phyloP scores from a whole-genome alignment of 2,888 invertebrate genomes.

The Drosophila setosimentum region DNA sequence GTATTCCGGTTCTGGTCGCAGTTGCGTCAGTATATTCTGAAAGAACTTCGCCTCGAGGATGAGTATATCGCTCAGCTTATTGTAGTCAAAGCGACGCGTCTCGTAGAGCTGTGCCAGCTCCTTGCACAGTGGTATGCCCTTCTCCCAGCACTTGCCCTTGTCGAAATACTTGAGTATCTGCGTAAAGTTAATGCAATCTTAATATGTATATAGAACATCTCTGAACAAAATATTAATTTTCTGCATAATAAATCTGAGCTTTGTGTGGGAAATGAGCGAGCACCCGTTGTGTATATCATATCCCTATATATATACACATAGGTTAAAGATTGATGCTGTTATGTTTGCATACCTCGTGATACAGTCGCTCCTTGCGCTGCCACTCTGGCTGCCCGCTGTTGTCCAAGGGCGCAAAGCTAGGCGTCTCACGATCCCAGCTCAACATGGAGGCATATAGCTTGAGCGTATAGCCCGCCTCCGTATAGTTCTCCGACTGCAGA shows the following conservation, averaged over 20 bases:
- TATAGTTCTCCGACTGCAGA: conserved; percentile 95
- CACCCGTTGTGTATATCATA: background rate
- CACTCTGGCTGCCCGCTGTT: conserved; percentile 93
- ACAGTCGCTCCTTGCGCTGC: conserved; percentile 95
- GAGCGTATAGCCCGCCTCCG: conserved; percentile 97
- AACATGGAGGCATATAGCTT: conserved; percentile 96
- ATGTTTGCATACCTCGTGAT: conserved; percentile 87
- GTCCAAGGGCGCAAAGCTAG: conserved; percentile 88
- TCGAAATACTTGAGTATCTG: conserved; percentile 96
- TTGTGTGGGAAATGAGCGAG: background rate
- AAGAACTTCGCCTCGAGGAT: conserved; percentile 95
- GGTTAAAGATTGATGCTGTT: background rate
- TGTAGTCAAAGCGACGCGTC: conserved; percentile 93
- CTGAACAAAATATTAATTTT: background rate
- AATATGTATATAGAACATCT: background rate
- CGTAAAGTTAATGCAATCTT: background rate
- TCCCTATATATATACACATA: background rate
- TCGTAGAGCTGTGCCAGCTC: conserved; percentile 95
- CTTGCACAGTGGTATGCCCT: conserved; percentile 96
- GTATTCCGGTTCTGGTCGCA: conserved; percentile 97
- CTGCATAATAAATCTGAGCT: background rate
- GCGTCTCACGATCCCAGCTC: conserved; percentile 91
- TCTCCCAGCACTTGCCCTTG: conserved; percentile 98
- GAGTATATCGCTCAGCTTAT: conserved; percentile 93
- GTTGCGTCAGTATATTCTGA: conserved; percentile 94